These are phyloP conservation scores for Osmerus eperlanus DNA, from an alignment of 2,113 vertebrate species.

Conservation along the genomic window DNA sequence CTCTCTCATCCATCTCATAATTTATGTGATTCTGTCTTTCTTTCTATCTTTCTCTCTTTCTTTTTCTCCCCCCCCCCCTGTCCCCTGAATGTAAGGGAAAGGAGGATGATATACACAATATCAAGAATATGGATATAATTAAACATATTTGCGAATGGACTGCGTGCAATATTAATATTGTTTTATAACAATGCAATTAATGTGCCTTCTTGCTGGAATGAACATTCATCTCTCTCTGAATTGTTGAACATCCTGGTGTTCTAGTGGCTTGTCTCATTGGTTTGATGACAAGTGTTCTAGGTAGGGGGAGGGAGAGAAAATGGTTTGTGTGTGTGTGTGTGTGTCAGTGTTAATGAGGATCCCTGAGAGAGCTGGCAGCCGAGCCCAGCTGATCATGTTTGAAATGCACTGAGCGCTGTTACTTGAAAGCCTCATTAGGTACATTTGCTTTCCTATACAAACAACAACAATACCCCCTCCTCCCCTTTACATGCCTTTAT, in stretches of 20 bases:
- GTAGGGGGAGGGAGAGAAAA: slow-evolving; percentile 24
- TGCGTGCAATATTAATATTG: too few species aligned
- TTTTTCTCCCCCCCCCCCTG: not conserved
- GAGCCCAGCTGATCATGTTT: slow-evolving; percentile 73
- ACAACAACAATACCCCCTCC: slow-evolving; percentile 59
- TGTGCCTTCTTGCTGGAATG: too few species aligned
- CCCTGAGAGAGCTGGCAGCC: slow-evolving; percentile 68
- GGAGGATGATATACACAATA: slow-evolving; percentile 20
- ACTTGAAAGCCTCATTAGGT: slow-evolving; percentile 73
- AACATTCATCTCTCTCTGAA: too few species aligned
- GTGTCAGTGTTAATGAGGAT: slow-evolving; percentile 68
- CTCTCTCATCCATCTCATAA: not conserved
- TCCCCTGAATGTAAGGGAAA: slow-evolving; percentile 48
- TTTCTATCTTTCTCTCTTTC: too few species aligned
- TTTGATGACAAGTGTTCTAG: slow-evolving; percentile 31
- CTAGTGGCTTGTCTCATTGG: slow-evolving; percentile 41
- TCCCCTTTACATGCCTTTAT: slow-evolving; percentile 16
- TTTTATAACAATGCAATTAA: too few species aligned
- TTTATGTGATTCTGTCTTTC: too few species aligned
- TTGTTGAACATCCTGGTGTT: too few species aligned
- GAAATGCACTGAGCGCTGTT: slow-evolving; percentile 67
- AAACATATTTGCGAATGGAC: not conserved
- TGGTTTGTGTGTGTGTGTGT: slow-evolving; percentile 31
- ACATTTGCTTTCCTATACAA: slow-evolving; percentile 69
- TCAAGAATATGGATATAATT: not conserved